Base-by-base conservation (phyloP, 2,888 invertebrate genomes). In the Cancer borealis region DNA sequence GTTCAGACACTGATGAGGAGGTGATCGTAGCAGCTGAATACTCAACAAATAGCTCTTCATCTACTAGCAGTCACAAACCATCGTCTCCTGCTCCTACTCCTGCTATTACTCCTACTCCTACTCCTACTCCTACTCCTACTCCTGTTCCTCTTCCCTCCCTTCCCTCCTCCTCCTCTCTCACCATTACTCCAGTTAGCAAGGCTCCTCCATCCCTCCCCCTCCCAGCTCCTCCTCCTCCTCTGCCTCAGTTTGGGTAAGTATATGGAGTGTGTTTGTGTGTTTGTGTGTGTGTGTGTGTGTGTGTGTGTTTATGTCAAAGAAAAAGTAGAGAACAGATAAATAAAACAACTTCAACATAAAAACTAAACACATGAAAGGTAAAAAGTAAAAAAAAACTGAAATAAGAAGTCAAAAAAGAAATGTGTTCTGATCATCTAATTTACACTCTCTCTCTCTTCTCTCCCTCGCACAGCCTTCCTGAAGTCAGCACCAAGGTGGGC, bases 1-100 rank as follows among this genome's bases (percentile, higher is more conserved):
- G 54, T 0, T 90, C 93, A 66, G 93, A 93, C 45, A 91, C 91
- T 30, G 93, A 93, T 46, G 93, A 93, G 46, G 93, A 93, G 46
- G 93, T 93, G 79, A 93, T 93, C 8, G 66, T 87, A 8, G 91
- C 60, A 6, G 73, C 93, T 3, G 91, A 73, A 46, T 30, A 93
- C 79, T 60, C 92, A 26, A 47, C 21, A 1, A 91, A 91, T 79
- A n/a, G 47, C 60, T 88, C 54, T 60, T 46, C 54, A 10, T 46
- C 49, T 4, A n/a, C 87, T 10, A 54, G 45, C 45, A 92, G 46
- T 17, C 26, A 14, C 12, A 79, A 54, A 10, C 79, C 66, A 10
- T 88, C 91, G 84, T 60, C 30, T 46, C 10, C 39, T 4, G 4
- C n/a, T 87, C 49, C 39, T 45, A 10, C 47, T 45, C 12, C 66